Conservation (phyloP, 2,113 vertebrate species). For the Colius striatus region DNA sequence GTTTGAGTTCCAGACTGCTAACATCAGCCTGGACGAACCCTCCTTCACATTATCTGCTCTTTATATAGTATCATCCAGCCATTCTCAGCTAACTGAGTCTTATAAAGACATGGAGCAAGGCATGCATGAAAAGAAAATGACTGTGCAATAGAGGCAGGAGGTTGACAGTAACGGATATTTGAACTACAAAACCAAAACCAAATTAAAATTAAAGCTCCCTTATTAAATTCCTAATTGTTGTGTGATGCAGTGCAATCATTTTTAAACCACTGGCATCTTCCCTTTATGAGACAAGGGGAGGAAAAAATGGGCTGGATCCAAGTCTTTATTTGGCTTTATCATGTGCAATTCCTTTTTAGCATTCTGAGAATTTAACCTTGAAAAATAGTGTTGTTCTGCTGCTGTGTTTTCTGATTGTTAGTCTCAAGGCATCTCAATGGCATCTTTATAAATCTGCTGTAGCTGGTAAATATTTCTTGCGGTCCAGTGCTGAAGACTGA, state of each 20-base stretch:
- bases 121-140: neutral
- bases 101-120: neutral
- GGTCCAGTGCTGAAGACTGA: slow-evolving; percentile 65
- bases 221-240: slow-evolving; percentile 71
- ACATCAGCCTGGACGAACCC: neutral
- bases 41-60: neutral
- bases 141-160: neutral
- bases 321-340: slow-evolving; percentile 65
- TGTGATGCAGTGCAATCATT: slow-evolving; percentile 45
- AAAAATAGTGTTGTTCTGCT: slow-evolving; percentile 77
- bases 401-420: slow-evolving; percentile 76
- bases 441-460: slow-evolving; percentile 80
- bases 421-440: slow-evolving; percentile 77
- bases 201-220: slow-evolving; percentile 73
- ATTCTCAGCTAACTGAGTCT: neutral
- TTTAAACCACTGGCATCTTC: slow-evolving; percentile 32
- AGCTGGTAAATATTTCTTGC: slow-evolving; percentile 77
- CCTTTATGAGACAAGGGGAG: slow-evolving; percentile 34
- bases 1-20: neutral
- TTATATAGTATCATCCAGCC: neutral
- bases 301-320: slow-evolving; percentile 21
- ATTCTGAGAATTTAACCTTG: slow-evolving; percentile 81
- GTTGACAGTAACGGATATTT: neutral
- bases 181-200: slow-evolving; percentile 33
- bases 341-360: slow-evolving; percentile 75